Conservation (phyloP, 2,888 invertebrate species). For the Watsonalla binaria region DNA sequence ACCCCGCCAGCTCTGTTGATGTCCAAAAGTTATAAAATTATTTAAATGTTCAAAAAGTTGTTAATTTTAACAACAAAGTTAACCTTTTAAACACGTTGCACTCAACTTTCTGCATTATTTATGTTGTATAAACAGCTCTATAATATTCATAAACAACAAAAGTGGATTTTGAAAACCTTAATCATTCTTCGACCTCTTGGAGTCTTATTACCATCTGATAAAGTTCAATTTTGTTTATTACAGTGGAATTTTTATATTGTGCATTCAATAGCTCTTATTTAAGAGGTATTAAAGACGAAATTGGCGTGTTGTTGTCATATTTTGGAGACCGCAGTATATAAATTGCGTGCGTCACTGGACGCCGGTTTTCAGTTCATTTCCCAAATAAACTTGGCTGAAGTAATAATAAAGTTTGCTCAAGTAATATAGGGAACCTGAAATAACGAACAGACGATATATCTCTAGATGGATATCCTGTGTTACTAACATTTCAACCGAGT, state of each 20-base stretch:
- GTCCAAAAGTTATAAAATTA: background rate
- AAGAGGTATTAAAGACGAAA: constrained; percentile 28
- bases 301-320: constrained; percentile 17
- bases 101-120: background rate
- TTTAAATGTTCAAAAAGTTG: background rate
- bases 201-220: constrained; percentile 2
- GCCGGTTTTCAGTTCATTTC: constrained; percentile 64
- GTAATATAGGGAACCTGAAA: constrained; percentile 42
- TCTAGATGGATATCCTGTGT: constrained; percentile 17
- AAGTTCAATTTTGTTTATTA: background rate
- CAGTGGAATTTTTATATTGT: constrained; percentile 7
- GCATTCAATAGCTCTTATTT: constrained; percentile 10
- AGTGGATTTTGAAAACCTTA: background rate
- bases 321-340: constrained; percentile 33
- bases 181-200: background rate
- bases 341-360: constrained; percentile 54
- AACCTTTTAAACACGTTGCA: background rate
- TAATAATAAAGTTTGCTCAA: constrained; percentile 62
- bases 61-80: background rate
- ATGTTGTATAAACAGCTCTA: background rate
- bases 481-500: background rate
- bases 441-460: constrained; percentile 13
- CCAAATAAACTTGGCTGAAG: constrained; percentile 64
- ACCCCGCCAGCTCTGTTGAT: background rate
- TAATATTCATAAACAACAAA: constrained; percentile 2